phyloP scores from a whole-genome alignment of 2,797 vertebrate genomes.

The Malurus leucopterus region DNA sequence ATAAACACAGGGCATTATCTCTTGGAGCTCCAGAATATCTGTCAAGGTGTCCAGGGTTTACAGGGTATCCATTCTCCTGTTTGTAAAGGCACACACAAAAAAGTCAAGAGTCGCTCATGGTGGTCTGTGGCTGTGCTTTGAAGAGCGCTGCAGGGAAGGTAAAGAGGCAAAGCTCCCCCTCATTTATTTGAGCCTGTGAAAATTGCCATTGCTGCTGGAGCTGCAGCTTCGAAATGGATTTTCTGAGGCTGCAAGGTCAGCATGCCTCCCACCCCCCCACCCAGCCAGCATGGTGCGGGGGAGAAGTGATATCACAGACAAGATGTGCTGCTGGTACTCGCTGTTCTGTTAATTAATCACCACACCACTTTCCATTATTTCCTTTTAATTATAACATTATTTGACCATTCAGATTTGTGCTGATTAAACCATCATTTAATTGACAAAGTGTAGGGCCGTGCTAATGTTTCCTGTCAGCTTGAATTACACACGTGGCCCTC shows the following conservation, averaged over 20 bases:
- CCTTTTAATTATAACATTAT: conserved; percentile 76
- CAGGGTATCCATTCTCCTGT: not conserved
- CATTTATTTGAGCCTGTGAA: conserved; percentile 43
- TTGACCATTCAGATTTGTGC: conserved; percentile 73
- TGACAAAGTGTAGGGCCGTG: conserved; percentile 60
- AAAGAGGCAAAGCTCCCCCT: conserved; percentile 31
- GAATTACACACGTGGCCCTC: conserved; percentile 59
- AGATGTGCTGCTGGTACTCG: conserved; percentile 48
- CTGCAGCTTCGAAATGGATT: conserved; percentile 20
- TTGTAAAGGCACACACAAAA: not conserved
- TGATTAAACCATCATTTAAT: conserved; percentile 76
- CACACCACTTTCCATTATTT: conserved; percentile 61
- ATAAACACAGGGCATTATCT: not conserved
- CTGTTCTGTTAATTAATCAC: conserved; percentile 62
- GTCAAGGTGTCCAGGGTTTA: not conserved
- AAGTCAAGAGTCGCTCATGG: not conserved
- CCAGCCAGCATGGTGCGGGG: not conserved
- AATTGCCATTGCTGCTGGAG: conserved; percentile 47
- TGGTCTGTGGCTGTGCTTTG: not conserved
- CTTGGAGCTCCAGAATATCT: not conserved
- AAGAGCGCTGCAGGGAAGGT: conserved; percentile 34
- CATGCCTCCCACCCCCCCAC: conserved; percentile 27
- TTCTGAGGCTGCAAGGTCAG: conserved; percentile 51
- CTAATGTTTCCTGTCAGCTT: conserved; percentile 71
- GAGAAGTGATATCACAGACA: conserved; percentile 16